These are phyloP conservation scores for Rhynchophorus ferrugineus DNA, from an alignment of 1,140 invertebrate species.

Conservation along the genomic window DNA sequence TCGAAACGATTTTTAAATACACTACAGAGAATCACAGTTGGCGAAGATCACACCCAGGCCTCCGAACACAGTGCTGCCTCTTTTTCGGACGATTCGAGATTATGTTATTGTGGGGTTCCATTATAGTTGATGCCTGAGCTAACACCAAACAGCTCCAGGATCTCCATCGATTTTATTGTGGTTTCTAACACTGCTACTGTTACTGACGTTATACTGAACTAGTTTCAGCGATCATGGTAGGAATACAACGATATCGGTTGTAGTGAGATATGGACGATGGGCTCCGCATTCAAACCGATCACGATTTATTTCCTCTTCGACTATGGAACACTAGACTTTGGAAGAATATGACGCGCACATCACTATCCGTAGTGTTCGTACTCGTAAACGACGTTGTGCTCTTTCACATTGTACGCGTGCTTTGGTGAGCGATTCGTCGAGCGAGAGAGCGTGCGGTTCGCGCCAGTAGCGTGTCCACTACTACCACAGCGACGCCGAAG, in stretches of 20 bases:
- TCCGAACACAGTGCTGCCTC: not conserved
- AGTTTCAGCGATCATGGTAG: too few species aligned
- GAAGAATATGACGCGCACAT: not conserved
- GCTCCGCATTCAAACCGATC: too few species aligned
- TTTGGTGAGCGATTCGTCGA: constrained; percentile 3
- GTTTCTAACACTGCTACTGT: too few species aligned
- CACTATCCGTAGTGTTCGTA: too few species aligned
- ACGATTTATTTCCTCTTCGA: too few species aligned
- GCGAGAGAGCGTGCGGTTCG: constrained; percentile 15
- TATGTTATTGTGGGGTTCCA: constrained; percentile 23
- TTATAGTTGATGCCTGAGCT: not conserved
- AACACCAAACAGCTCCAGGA: too few species aligned
- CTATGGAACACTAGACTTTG: too few species aligned
- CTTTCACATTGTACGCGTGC: constrained; percentile 21
- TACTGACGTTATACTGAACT: too few species aligned
- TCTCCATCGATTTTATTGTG: too few species aligned
- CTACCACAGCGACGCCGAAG: constrained; percentile 23
- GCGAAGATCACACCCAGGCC: not conserved
- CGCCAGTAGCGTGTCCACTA: constrained; percentile 28
- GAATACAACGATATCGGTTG: too few species aligned
- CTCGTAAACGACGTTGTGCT: not conserved
- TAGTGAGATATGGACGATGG: too few species aligned
- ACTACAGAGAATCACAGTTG: constrained; percentile 18
- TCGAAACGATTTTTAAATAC: not conserved
- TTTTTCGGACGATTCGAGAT: constrained; percentile 33